phyloP scores from a whole-genome alignment of 2,888 invertebrate genomes.

The Clepsis dumicolana region DNA sequence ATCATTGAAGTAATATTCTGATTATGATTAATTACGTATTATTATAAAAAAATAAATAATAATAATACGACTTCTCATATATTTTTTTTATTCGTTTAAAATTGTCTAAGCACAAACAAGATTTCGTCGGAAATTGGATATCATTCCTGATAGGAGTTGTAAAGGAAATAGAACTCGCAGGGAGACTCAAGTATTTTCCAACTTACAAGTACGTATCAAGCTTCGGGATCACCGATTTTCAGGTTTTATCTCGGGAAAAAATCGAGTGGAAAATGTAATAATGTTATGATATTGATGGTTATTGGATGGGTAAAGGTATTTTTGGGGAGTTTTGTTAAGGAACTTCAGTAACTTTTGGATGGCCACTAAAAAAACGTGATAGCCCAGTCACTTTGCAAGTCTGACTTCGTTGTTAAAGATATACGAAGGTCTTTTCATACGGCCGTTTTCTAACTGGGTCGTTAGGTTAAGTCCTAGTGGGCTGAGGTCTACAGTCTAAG shows the following conservation, averaged over 20 bases:
- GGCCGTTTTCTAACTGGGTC: too few relatives aligned
- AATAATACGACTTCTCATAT: background rate
- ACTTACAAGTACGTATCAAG: constrained; percentile 43
- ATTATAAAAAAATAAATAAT: too few relatives aligned
- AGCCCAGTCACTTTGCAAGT: background rate
- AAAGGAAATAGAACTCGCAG: constrained; percentile 64
- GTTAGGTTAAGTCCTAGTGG: too few relatives aligned
- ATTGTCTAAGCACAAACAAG: constrained; percentile 63
- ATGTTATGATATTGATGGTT: background rate
- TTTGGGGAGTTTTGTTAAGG: background rate
- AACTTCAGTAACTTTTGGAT: background rate
- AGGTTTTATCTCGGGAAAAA: constrained; percentile 19
- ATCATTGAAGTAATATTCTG: background rate
- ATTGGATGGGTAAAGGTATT: background rate
- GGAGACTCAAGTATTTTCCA: constrained; percentile 51
- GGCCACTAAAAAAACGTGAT: background rate
- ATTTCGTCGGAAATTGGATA: constrained; percentile 68
- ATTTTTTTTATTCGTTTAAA: constrained; percentile 46
- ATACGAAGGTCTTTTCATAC: too few relatives aligned
- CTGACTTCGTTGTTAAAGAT: background rate
- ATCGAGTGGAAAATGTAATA: constrained; percentile 21
- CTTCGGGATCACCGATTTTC: constrained; percentile 34
- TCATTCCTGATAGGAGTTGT: constrained; percentile 58
- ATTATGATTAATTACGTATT: constrained; percentile 1
- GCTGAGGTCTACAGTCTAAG: too few relatives aligned